Percentiles rank a stretch among this genome's conserved stretches.
These are phyloP conservation scores for Boulengerochromis microlepis DNA, from an alignment of 2,113 vertebrate species.

Conservation along the genomic window DNA sequence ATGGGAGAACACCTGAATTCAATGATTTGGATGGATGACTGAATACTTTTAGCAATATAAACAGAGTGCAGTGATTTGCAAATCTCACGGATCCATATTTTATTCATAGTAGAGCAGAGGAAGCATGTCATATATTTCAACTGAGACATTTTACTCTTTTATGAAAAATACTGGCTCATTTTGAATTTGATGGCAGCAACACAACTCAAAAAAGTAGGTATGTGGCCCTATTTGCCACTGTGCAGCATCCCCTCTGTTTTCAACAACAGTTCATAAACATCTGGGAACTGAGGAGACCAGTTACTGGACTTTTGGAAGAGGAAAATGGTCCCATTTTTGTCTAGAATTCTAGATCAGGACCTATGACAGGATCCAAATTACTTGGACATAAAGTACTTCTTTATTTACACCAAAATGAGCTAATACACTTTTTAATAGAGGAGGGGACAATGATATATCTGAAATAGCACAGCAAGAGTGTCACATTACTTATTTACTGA, in stretches of 20 bases:
- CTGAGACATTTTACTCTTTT: not conserved
- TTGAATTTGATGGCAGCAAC: not conserved
- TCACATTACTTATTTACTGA: slow-evolving; percentile 23
- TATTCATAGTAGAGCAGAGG: not conserved
- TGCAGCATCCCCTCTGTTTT: not conserved
- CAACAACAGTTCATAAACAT: not conserved
- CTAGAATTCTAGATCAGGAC: not conserved
- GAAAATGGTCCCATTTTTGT: not conserved
- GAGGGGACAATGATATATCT: not conserved
- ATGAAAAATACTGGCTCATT: not conserved
- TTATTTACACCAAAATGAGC: not conserved
- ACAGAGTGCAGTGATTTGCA: not conserved
- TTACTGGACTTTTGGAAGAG: not conserved
- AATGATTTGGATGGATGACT: not conserved
- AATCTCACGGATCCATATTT: not conserved
- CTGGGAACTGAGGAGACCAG: not conserved
- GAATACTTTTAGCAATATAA: not conserved
- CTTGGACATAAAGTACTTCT: not conserved
- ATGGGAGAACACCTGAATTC: not conserved
- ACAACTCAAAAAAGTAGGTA: not conserved
- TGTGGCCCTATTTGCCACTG: not conserved
- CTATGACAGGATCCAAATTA: not conserved
- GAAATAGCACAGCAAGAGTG: not conserved
- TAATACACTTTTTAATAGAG: not conserved
- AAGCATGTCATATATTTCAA: not conserved